Evolutionary conservation across 2,113 vertebrate species (phyloP).

Genomic region (Taurulus bubalis): DNA sequence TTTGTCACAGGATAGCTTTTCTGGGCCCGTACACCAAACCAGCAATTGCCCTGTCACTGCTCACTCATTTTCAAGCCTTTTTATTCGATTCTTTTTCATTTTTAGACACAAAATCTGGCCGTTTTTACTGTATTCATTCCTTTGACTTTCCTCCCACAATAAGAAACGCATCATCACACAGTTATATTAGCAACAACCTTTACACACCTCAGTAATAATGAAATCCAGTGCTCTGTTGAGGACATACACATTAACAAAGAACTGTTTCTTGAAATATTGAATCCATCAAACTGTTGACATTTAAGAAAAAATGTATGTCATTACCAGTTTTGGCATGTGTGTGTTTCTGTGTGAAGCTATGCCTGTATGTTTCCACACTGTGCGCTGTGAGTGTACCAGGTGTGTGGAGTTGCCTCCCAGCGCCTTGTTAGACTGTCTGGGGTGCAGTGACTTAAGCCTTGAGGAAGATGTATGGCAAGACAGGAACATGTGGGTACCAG

Average conservation of each 20-base stretch:
- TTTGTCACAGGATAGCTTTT: constrained; percentile 20
- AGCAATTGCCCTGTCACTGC: constrained; percentile 23
- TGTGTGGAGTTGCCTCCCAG: constrained; percentile 63
- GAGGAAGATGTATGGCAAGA: constrained; percentile 80
- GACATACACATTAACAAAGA: constrained; percentile 11
- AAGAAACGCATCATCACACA: constrained; percentile 32
- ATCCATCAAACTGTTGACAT: constrained; percentile 29
- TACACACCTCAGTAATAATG: constrained; percentile 15
- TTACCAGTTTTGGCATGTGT: constrained; percentile 17
- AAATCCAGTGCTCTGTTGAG: constrained; percentile 29
- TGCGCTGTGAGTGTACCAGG: constrained; percentile 53
- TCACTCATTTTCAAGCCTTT: constrained; percentile 17
- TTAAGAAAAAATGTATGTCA: constrained; percentile 13
- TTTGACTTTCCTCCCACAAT: neutral
- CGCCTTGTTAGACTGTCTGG: constrained; percentile 76
- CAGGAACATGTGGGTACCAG: constrained; percentile 68
- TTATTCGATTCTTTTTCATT: neutral
- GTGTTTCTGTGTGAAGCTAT: constrained; percentile 9
- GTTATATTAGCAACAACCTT: constrained; percentile 4
- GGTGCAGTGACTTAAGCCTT: constrained; percentile 64
- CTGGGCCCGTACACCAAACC: neutral
- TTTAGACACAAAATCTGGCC: neutral
- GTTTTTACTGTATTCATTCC: constrained; percentile 4
- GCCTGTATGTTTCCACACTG: constrained; percentile 33
- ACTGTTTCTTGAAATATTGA: constrained; percentile 14